Conservation (phyloP, 2,888 invertebrate species). For the Crossocerus cetratus region DNA sequence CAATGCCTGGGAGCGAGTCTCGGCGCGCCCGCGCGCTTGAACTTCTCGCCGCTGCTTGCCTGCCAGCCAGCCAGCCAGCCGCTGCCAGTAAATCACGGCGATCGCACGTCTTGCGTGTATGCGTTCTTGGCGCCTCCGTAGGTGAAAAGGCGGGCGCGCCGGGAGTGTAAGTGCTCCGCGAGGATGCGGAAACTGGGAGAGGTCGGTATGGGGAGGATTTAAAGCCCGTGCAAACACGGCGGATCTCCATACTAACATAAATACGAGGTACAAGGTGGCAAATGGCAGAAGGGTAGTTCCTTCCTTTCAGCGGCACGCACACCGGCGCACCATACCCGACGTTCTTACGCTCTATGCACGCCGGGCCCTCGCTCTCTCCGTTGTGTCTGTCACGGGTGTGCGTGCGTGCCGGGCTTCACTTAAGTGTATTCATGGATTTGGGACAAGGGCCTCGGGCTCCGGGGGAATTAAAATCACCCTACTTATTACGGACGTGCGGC, state of each 20-base stretch:
- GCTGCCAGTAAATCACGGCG: constrained; percentile 41
- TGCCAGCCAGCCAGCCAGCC: too few species aligned
- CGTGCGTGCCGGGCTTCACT: constrained; percentile 5
- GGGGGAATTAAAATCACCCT: constrained; percentile 70
- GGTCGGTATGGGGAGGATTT: constrained; percentile 31
- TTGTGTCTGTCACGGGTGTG: not conserved
- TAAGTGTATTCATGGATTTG: constrained; percentile 65
- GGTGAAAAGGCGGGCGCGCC: constrained; percentile 38
- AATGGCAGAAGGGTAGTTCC: constrained; percentile 58
- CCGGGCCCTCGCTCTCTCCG: constrained; percentile 20
- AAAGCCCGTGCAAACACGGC: constrained; percentile 51
- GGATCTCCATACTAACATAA: constrained; percentile 57
- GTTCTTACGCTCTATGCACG: constrained; percentile 4
- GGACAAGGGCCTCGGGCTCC: constrained; percentile 53
- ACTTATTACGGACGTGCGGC: constrained; percentile 63
- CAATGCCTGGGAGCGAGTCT: constrained; percentile 41
- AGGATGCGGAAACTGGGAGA: constrained; percentile 30
- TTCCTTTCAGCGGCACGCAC: constrained; percentile 43
- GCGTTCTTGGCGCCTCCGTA: constrained; percentile 35
- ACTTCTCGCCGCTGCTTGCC: constrained; percentile 28
- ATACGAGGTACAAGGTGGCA: constrained; percentile 62
- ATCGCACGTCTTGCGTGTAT: constrained; percentile 35
- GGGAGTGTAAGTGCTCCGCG: constrained; percentile 41
- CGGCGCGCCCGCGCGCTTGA: constrained; percentile 25
- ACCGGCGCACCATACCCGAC: constrained; percentile 2